These are phyloP conservation scores for Pachliopta kotzebuea DNA, from an alignment of 2,888 invertebrate genomes.

Conservation along the genomic window DNA sequence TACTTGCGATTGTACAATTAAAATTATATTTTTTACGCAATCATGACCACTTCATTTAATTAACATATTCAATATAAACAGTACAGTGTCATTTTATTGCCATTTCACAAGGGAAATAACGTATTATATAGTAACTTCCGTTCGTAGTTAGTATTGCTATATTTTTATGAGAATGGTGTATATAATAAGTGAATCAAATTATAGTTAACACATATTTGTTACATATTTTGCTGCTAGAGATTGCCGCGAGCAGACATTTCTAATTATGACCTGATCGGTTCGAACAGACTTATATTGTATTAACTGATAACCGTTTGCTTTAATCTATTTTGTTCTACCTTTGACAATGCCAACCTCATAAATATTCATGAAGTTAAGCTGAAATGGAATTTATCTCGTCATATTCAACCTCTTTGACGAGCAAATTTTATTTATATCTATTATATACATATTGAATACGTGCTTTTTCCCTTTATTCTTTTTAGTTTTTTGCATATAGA, in stretches of 20 bases:
- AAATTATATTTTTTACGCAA: too few species aligned
- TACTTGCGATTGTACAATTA: too few species aligned
- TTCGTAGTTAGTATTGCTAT: neutral
- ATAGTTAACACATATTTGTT: too few species aligned
- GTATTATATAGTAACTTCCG: too few species aligned
- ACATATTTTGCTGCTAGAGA: neutral
- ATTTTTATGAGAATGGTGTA: neutral
- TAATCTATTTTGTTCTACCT: slow-evolving; percentile 1
- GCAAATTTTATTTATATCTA: neutral
- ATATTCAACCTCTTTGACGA: neutral
- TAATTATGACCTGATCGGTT: slow-evolving; percentile 1
- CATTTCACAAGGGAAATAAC: too few species aligned
- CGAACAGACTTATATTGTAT: neutral
- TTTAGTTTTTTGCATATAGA: too few species aligned
- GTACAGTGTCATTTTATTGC: too few species aligned
- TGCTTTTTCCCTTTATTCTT: too few species aligned
- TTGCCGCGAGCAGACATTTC: neutral
- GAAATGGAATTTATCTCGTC: neutral
- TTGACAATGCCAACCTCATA: neutral
- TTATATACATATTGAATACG: too few species aligned
- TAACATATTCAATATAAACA: too few species aligned
- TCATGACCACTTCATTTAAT: too few species aligned
- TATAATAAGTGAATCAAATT: neutral
- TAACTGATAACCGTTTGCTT: neutral
- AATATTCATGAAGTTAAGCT: neutral